phyloP scores from a whole-genome alignment of 2,113 vertebrate species.

The Vimba vimba region DNA sequence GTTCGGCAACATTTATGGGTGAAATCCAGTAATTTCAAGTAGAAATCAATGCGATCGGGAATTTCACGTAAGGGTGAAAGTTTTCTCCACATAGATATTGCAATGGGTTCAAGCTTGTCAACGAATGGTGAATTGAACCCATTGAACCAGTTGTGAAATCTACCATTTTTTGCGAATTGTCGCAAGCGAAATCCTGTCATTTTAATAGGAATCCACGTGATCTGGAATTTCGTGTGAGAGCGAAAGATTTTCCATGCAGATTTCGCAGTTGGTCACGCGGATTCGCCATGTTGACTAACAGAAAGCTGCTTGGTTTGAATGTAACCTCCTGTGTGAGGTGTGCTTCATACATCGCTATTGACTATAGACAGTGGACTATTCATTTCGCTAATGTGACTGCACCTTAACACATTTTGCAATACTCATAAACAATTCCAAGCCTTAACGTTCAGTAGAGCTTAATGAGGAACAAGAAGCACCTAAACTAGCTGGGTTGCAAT shows the following conservation, averaged over 20 bases:
- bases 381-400: neutral
- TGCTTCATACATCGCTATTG: neutral
- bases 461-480: neutral
- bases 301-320: neutral
- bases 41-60: neutral
- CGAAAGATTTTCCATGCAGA: neutral
- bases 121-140: no score
- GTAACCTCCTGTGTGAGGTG: neutral
- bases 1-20: neutral
- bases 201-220: neutral
- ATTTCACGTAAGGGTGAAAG: no score
- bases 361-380: neutral
- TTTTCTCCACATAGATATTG: neutral
- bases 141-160: no score
- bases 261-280: accelerated
- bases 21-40: neutral
- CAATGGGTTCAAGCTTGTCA: neutral
- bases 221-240: neutral
- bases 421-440: neutral
- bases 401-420: neutral
- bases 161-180: neutral
- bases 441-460: neutral
- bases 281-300: neutral
- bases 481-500: neutral
- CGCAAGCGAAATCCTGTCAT: neutral